A percentile compares a stretch with the other conserved stretches of the same genome.
These are phyloP conservation scores for Myopa testacea DNA, from an alignment of 2,888 invertebrate genomes.

Conservation along the genomic window DNA sequence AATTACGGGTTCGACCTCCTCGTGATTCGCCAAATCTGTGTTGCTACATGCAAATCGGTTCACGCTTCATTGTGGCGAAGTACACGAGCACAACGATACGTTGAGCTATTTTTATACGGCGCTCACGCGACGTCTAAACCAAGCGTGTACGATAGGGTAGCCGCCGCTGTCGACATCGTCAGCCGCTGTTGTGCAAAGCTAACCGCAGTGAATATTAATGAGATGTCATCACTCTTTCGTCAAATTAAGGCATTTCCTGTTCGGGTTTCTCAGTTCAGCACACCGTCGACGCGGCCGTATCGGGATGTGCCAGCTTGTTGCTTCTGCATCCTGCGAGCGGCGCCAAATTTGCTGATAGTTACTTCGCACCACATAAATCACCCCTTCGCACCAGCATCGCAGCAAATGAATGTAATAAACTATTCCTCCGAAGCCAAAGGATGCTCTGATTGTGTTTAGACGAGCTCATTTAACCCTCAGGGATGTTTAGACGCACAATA, in stretches of 20 bases:
- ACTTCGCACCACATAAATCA: slow-evolving; percentile 64
- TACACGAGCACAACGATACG: not conserved
- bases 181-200: not conserved
- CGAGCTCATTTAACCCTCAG: not conserved
- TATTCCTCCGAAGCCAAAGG: slow-evolving; percentile 22
- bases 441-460: slow-evolving; percentile 6
- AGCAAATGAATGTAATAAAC: slow-evolving; percentile 38
- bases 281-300: slow-evolving; percentile 39
- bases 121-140: not conserved
- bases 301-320: slow-evolving; percentile 42
- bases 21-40: slow-evolving; percentile 34
- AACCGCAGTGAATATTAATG: slow-evolving; percentile 69
- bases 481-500: not conserved
- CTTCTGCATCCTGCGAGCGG: slow-evolving; percentile 52
- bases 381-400: slow-evolving; percentile 44
- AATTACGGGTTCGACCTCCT: slow-evolving; percentile 32
- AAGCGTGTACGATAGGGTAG: not conserved
- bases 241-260: slow-evolving; percentile 59
- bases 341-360: slow-evolving; percentile 65
- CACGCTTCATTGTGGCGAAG: slow-evolving; percentile 30
- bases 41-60: slow-evolving; percentile 31
- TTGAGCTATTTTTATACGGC: slow-evolving; percentile 19
- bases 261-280: slow-evolving; percentile 28
- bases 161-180: not conserved
- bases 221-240: slow-evolving; percentile 68